Evolutionary conservation across 2,797 vertebrate species (phyloP), one percentile per base, ranked within the genome.

Genomic region (Vireo griseus): DNA sequence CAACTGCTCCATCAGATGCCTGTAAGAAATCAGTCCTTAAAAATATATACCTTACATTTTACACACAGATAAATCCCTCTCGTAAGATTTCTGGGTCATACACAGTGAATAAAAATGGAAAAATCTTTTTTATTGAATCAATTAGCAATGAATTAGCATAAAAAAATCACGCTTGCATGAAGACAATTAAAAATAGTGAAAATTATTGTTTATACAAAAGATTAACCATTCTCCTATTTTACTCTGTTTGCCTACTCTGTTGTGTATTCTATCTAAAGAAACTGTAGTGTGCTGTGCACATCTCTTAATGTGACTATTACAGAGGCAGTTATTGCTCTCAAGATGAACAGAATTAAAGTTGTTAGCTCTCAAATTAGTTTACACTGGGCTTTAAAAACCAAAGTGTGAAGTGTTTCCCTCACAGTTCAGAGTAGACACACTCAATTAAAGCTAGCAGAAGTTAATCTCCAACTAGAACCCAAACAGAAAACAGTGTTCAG

Each of bases 1-100:
- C 77, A 16, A 87, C 88, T 4, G 96, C 90, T 33, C 97, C 98
- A 50, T 99, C 99, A 1, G 98, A 58, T 19, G 98, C 92, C 99
- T 99, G 96, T 2, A 92, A 95, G 63, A 73, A 35, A 90, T 25
- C 72, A 20, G 86, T 29, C 54, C 62, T 74, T 76, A 29, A 47
- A 73, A 50, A 66, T 17, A 79, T 0, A 31, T 26, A 16, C 47
- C 47, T 69, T 58, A 39, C 10, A 13, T 69, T 61, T 12, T 22
- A 62, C 14, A 62, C 7, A 42, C 17, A 55, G 48, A 48, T 35
- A 75, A 81, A 92, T n/a, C 39, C 24, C 11, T 16, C 39, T 71
- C 3, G 13, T 55, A 29, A 42, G 35, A 67, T 40, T 77, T 78
- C 20, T 33, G 29, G 18, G 50, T 58, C 37, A 55, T 11, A 25